phyloP scores from a whole-genome alignment of 2,113 vertebrate genomes.

The Psettodes erumei region DNA sequence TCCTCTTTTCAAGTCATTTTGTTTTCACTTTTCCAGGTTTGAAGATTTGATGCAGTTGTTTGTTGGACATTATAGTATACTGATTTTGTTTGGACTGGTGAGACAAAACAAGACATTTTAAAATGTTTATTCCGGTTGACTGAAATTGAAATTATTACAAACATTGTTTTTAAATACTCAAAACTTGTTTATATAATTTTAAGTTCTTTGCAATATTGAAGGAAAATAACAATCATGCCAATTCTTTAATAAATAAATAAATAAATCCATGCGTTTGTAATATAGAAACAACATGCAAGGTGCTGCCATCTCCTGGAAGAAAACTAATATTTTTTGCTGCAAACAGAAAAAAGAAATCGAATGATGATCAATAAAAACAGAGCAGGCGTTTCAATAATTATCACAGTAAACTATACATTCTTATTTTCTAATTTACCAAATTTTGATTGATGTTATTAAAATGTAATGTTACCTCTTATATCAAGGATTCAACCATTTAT shows the following conservation, averaged over 20 bases:
- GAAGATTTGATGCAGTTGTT: too few relatives aligned
- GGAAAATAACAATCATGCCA: not conserved
- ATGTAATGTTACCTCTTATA: too few relatives aligned
- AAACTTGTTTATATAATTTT: too few relatives aligned
- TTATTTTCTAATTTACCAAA: not conserved
- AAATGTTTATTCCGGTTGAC: too few relatives aligned
- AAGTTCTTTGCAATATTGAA: too few relatives aligned
- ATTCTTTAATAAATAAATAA: too few relatives aligned
- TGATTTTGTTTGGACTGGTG: too few relatives aligned
- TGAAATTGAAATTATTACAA: too few relatives aligned
- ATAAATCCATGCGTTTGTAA: not conserved
- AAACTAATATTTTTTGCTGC: not conserved
- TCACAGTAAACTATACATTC: not conserved
- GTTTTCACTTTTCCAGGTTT: constrained; percentile 34
- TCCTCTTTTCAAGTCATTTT: constrained; percentile 24
- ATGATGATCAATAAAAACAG: not conserved
- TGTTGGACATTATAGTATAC: too few relatives aligned
- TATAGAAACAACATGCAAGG: constrained; percentile 1
- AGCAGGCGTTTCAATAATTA: not conserved
- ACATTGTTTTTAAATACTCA: too few relatives aligned
- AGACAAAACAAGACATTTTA: too few relatives aligned
- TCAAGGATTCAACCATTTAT: not conserved
- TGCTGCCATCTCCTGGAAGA: constrained; percentile 70
- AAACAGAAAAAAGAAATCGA: not conserved
- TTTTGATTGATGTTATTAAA: not conserved